Evolutionary conservation across 2,888 invertebrate genomes (phyloP).

Genomic region (Xanthorhoe spadicearia): DNA sequence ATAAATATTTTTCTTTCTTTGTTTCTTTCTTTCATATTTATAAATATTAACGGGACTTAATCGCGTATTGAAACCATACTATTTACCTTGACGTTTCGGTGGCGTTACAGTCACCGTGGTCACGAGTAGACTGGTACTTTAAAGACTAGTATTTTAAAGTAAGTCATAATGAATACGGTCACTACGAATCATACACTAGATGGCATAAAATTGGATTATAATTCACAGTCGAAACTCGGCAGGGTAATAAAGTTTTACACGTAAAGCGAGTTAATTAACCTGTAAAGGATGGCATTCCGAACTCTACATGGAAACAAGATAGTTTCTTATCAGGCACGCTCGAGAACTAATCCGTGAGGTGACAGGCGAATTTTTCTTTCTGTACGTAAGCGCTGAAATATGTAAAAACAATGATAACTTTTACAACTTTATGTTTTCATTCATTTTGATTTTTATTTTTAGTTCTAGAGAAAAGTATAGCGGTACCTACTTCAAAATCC

Average conservation of each 20-base stretch:
- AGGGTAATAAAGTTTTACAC: conserved; percentile 19
- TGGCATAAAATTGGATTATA: conserved; percentile 6
- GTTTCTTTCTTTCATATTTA: no score
- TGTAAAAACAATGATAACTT: conserved; percentile 32
- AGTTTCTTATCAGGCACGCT: conserved; percentile 29
- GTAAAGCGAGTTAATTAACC: conserved; percentile 32
- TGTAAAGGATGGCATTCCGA: conserved; percentile 19
- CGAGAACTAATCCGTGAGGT: conserved; percentile 24
- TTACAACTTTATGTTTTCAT: conserved; percentile 10
- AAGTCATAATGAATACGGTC: no score
- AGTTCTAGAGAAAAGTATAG: no score
- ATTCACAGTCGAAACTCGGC: conserved; percentile 11
- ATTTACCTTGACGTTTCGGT: no score
- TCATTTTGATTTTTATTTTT: not conserved
- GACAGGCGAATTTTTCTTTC: conserved; percentile 31
- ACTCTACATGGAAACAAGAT: conserved; percentile 31
- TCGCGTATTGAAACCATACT: no score
- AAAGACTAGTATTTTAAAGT: no score
- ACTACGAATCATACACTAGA: not conserved
- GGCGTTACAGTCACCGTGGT: no score
- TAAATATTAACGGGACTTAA: no score
- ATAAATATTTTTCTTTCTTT: no score
- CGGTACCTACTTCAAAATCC: no score
- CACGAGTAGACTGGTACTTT: no score
- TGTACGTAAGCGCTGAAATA: conserved; percentile 35